Evolutionary conservation across 2,888 invertebrate genomes (phyloP), one percentile per base, ranked within the genome.

Genomic region (Pristionchus fissidentatus): DNA sequence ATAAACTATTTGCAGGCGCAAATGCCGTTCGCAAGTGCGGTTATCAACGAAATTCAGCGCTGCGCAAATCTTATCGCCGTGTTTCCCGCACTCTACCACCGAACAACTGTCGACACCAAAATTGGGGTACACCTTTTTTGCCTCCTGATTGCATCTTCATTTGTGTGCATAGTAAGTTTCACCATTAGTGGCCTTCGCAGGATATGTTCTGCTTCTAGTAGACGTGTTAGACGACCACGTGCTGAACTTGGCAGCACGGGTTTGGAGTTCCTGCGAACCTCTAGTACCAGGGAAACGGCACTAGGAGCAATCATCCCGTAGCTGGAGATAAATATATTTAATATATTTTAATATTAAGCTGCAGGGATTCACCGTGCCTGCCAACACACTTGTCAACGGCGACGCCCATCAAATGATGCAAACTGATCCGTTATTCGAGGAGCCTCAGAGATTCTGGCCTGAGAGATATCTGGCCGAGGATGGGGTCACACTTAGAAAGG

Each of bases 371-470:
- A 78, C 32, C 22, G 29, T 78, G 13, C n/a, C 52, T 3, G 49
- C 78, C 0, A n/a, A 29, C 52, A 78, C 78, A 22, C 32, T 52
- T 8, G 55, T 78, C 55, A 52, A 78, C 52, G 52, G 52, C 32
- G 78, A 78, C 78, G 5, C 35, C 3, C 78, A 78, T 29, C 73
- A 73, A 26, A 29, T 73, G 43, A 41, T 43, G 43, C 41, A 26
- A 26, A 43, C 43, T 22, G 73, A 73, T 26, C 52, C 78, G 5
- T 8, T 38, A 8, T 90, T 87, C 75, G 75, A 83, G 3, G 84
- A 86, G 2, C 85, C 86, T 1, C 60, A 86, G 0, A 60, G 78
- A 22, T 90, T 90, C 83, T 83, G 85, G 7, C 90, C 90, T 3
- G 87, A 85, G 8, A 52, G 88, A 70, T 89, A 87, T 78, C 77